These are phyloP conservation scores for Ectemnius continuus DNA, from an alignment of 2,888 invertebrate species.

Conservation along the genomic window DNA sequence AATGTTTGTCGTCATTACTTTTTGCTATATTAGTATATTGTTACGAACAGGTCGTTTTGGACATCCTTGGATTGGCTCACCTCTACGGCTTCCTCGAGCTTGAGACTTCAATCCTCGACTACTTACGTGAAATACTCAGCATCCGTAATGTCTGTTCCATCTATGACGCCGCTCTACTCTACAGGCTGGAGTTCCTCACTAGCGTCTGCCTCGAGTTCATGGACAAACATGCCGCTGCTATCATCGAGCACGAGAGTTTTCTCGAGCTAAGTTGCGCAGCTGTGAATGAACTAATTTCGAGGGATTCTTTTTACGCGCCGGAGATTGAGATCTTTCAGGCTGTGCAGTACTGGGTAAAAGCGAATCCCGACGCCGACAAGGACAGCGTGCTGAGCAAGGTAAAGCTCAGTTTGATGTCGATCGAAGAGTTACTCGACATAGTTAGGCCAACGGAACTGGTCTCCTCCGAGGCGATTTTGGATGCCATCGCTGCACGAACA, in stretches of 20 bases:
- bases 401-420: slow-evolving; percentile 92
- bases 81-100: slow-evolving; percentile 96
- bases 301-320: slow-evolving; percentile 97
- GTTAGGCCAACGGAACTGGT: slow-evolving; percentile 93
- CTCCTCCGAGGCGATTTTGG: slow-evolving; percentile 93
- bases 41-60: slow-evolving; percentile 74
- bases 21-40: not conserved
- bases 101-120: slow-evolving; percentile 95
- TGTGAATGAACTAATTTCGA: slow-evolving; percentile 89
- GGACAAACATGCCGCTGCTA: slow-evolving; percentile 92
- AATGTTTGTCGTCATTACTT: no score
- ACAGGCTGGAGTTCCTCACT: slow-evolving; percentile 81
- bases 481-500: slow-evolving; percentile 94
- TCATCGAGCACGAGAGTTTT: slow-evolving; percentile 92
- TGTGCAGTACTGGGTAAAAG: slow-evolving; percentile 91
- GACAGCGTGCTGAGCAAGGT: slow-evolving; percentile 71
- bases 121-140: slow-evolving; percentile 92
- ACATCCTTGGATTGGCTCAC: slow-evolving; percentile 91
- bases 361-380: slow-evolving; percentile 83
- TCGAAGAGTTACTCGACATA: slow-evolving; percentile 91
- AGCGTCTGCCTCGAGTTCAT: slow-evolving; percentile 91
- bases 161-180: slow-evolving; percentile 92
- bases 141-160: slow-evolving; percentile 96
- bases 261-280: slow-evolving; percentile 90
- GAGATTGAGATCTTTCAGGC: slow-evolving; percentile 97